Evolutionary conservation across 2,797 vertebrate species (phyloP).

Genomic region (Emydoidea blandingii): DNA sequence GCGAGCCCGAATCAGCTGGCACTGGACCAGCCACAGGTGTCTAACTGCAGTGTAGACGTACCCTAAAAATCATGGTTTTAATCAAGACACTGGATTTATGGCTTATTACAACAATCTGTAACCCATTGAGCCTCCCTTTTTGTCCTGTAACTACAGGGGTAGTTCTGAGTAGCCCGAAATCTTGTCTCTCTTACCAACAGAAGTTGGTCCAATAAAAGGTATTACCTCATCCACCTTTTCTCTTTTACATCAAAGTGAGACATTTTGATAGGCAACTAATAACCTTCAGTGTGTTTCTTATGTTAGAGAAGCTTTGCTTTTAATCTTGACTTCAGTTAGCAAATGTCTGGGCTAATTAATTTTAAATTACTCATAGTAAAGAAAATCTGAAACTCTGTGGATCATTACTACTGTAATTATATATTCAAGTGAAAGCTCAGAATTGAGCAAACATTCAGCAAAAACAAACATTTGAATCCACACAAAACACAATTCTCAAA

Average conservation of each 20-base stretch:
- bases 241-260: background rate
- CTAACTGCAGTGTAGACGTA: background rate
- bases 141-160: background rate
- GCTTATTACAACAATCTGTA: background rate
- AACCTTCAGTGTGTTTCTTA: background rate
- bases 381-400: background rate
- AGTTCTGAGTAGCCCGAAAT: too few species aligned
- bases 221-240: background rate
- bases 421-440: background rate
- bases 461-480: background rate
- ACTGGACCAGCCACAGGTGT: background rate
- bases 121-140: background rate
- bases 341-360: background rate
- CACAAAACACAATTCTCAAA: background rate
- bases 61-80: background rate
- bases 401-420: background rate
- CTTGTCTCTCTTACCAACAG: too few species aligned
- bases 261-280: background rate
- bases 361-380: background rate
- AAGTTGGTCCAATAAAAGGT: background rate
- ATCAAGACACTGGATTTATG: background rate
- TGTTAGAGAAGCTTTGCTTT: conserved; percentile 4
- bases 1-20: background rate
- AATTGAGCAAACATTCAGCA: background rate
- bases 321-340: background rate